Evolutionary conservation across 35 echinoderm and acorn worm genomes (phyloP), one percentile per base, ranked within the genome.

Genomic region (Holothuria glaberrima): DNA sequence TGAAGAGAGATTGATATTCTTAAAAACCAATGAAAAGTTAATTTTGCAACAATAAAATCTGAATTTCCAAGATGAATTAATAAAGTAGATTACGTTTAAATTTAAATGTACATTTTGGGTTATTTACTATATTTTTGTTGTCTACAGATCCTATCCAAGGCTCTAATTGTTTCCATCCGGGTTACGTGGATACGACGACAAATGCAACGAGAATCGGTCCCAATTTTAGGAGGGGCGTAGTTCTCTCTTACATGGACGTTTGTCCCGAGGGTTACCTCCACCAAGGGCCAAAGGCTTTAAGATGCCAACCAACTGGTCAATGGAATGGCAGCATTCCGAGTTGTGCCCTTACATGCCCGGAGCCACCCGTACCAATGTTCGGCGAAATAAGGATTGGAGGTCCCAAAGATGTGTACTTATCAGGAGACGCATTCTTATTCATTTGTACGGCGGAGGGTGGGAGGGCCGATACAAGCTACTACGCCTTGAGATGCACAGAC

Each of bases 151-250:
- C 66, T 12, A 46, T 87, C 34, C 6, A 7, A 17, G 80, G 59
- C 9, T 84, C 80, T 4, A 57, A 48, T n/a, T 87, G 85, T 34
- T 87, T 87, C 18, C 85, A 87, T 59, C 85, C 85, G 26, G 85
- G 85, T 0, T 87, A 87, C 45, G 85, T 71, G 28, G 60, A 70
- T 18, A 87, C 66, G 22, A 62, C 9, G 24, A 59, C 3, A 33
- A 50, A 46, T 31, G 20, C 35, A 67, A 34, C 60, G 36, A 35
- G 34, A 4, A 69, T 87, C 32, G 65, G 35, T 10, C 61, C 61
- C 29, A 35, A 34, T 6, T 67, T 87, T 25, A 6, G 59, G 28
- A 22, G 38, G n/a, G 85, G 45, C 1, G 13, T n/a, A 34, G 20
- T 69, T 22, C 30, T 87, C 4, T 52, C 61, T 36, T 87, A 54